Percentiles rank a stretch among this genome's conserved stretches.
Evolutionary conservation across 2,113 vertebrate genomes (phyloP).

Genomic region (Archilochus colubris): DNA sequence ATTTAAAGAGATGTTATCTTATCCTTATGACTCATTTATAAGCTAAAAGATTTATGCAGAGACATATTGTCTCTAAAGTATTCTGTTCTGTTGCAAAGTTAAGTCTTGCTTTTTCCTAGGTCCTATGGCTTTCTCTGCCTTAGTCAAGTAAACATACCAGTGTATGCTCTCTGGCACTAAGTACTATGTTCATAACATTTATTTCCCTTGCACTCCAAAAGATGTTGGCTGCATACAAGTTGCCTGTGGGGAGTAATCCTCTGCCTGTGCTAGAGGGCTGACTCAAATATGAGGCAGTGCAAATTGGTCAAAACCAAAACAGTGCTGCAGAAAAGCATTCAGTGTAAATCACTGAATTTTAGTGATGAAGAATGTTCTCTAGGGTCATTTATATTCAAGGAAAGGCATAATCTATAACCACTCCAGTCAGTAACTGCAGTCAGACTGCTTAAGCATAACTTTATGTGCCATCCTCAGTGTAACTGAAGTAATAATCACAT

Average conservation of each 20-base stretch:
- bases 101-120: not conserved
- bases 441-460: not conserved
- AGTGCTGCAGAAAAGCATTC: not conserved
- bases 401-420: not conserved
- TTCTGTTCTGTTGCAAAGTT: not conserved
- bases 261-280: not conserved
- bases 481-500: not conserved
- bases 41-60: conserved; percentile 10
- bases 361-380: not conserved
- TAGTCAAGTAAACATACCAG: not conserved
- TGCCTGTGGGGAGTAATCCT: not conserved
- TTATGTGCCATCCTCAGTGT: not conserved
- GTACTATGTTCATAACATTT: not conserved
- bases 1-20: conserved; percentile 51
- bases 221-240: not conserved
- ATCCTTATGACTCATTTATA: conserved; percentile 22
- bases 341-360: not conserved
- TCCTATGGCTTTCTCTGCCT: not conserved
- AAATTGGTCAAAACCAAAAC: not conserved
- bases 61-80: not conserved
- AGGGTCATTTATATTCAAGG: not conserved
- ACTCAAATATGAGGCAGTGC: not conserved
- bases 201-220: not conserved
- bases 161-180: not conserved
- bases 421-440: not conserved